These are phyloP conservation scores for Notarius quadriscutis DNA, from an alignment of 2,113 vertebrate genomes.

Conservation along the genomic window DNA sequence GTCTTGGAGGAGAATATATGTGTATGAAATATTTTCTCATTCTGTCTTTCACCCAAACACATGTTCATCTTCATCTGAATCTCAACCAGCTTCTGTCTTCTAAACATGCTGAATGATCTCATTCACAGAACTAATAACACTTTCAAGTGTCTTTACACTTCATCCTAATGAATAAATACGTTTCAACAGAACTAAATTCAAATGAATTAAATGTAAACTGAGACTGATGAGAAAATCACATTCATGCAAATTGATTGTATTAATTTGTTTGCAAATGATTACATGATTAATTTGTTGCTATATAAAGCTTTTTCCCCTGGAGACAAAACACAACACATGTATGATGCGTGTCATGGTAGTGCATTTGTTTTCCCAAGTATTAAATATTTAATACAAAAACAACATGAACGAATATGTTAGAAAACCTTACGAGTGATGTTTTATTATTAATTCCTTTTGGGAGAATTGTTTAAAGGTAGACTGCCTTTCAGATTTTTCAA, in stretches of 20 bases:
- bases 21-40: neutral
- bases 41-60: slow-evolving; percentile 2
- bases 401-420: neutral
- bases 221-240: neutral
- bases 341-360: neutral
- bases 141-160: neutral
- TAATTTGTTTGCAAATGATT: slow-evolving; percentile 4
- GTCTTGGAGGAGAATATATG: neutral
- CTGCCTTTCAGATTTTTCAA: too few relatives aligned
- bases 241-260: neutral
- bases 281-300: neutral
- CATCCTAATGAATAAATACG: neutral
- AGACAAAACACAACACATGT: neutral
- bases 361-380: neutral
- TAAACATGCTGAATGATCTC: neutral
- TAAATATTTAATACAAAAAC: neutral
- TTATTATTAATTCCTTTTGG: neutral
- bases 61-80: neutral
- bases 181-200: neutral
- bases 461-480: neutral
- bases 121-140: neutral
- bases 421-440: neutral
- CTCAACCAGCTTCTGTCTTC: neutral
- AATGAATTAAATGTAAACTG: neutral
- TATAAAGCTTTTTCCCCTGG: neutral